These are phyloP conservation scores for Dermochelys coriacea DNA, from an alignment of 2,797 vertebrate genomes.

Conservation along the genomic window DNA sequence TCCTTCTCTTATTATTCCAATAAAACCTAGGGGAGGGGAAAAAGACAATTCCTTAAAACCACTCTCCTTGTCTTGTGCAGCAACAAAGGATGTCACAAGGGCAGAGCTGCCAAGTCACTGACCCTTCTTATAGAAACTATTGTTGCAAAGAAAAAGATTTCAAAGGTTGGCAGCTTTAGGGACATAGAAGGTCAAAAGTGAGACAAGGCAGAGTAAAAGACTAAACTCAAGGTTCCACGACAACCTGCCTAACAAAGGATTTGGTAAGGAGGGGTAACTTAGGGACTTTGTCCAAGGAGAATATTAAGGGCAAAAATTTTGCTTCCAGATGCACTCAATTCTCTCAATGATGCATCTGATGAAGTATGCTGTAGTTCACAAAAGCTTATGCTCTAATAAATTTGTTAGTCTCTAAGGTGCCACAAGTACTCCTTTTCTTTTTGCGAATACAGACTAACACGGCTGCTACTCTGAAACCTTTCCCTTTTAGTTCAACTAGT, in stretches of 20 bases:
- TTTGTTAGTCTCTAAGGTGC: too few species aligned
- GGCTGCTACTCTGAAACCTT: too few species aligned
- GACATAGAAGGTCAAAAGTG: not conserved
- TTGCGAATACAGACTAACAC: too few species aligned
- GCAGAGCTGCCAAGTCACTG: constrained; percentile 34
- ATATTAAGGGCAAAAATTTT: too few species aligned
- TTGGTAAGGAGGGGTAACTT: not conserved
- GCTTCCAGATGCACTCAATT: not conserved
- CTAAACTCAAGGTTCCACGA: not conserved
- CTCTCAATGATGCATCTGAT: not conserved
- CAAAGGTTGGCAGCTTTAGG: constrained; percentile 58
- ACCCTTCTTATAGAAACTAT: not conserved
- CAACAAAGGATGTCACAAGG: constrained; percentile 18
- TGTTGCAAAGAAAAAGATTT: constrained; percentile 35
- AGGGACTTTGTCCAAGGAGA: not conserved
- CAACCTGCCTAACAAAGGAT: not conserved
- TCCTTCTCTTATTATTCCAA: not conserved
- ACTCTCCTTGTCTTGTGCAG: not conserved
- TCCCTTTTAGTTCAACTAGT: too few species aligned
- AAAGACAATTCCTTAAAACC: constrained; percentile 1
- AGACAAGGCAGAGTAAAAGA: not conserved
- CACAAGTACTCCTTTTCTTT: too few species aligned
- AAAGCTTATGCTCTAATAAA: too few species aligned
- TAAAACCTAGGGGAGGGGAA: not conserved
- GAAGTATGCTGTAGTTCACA: too few species aligned